A percentile compares a stretch with the other conserved stretches of the same genome.
Conservation (phyloP, 2,888 invertebrate species). For the Machimus atricapillus region DNA sequence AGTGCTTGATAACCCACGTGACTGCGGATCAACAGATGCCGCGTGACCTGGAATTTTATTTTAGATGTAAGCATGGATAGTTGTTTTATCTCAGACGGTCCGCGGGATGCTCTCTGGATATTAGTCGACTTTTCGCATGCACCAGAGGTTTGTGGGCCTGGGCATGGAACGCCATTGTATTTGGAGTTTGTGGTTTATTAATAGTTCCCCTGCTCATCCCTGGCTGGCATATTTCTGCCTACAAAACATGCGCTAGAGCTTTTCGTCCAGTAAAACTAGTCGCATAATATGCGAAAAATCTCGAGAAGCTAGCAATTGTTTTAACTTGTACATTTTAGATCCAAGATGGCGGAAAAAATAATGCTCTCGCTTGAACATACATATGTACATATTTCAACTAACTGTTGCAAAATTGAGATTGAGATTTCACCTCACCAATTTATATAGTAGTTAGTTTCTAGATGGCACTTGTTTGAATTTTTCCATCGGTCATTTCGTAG, state of each 20-base stretch:
- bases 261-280: not conserved
- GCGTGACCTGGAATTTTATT: slow-evolving; percentile 40
- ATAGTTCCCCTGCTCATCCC: not conserved
- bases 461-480: too few species aligned
- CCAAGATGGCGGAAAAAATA: too few species aligned
- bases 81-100: not conserved
- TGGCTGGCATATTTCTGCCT: not conserved
- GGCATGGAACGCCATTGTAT: not conserved
- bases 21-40: slow-evolving; percentile 41
- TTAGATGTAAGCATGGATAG: not conserved
- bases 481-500: too few species aligned
- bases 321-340: not conserved
- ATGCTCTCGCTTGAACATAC: too few species aligned
- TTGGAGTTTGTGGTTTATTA: not conserved
- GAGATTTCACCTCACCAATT: too few species aligned
- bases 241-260: not conserved
- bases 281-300: not conserved
- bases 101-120: not conserved
- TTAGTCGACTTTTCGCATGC: not conserved
- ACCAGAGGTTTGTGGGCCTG: not conserved
- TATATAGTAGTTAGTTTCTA: too few species aligned
- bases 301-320: not conserved
- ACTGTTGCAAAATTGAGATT: too few species aligned
- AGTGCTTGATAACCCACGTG: slow-evolving; percentile 37
- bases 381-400: too few species aligned